Evolutionary conservation across 1,140 invertebrate species (phyloP), one percentile per base, ranked within the genome.

Genomic region (Ceratina japonica): DNA sequence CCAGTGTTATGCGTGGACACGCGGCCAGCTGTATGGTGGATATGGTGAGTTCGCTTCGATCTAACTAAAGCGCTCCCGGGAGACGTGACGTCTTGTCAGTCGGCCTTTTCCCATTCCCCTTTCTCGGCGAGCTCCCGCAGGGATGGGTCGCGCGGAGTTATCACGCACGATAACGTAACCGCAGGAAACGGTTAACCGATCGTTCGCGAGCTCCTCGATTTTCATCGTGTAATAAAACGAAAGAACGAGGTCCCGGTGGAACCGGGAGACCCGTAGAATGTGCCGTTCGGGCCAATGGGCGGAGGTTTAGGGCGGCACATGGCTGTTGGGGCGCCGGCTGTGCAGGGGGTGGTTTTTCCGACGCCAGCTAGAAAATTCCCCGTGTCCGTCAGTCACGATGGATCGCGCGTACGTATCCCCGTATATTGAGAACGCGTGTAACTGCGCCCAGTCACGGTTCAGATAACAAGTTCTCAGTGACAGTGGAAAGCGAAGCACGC

Each of bases 301-400:
- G 81, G 83, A 82, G 83, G 81, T 84, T 84, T 83, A 79, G 83
- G 81, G 77, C 81, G 81, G 77, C 83, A 84, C 83, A 84, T 84
- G 83, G 82, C 81, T 70, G 81, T 84, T 74, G 66, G 82, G 77
- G 77, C 82, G 83, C 81, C 83, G 82, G 83, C 82, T 71, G 62
- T 84, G 77, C 83, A 84, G 77, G 78, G 83, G 83, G 83, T 84
- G 82, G 82, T 79, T 71, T 79, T 83, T 73, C 72, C 54, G 52
- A 79, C 62, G 77, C 70, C 65, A 79, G 61, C 62, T 79, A 44
- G 52, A n/a, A 63, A 65, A 77, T 51, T 61, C 69, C 15, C 51
- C 62, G 37, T 75, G 37, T 77, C 61, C 15, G 22, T 72, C n/a
- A 56, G 58, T 71, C 51, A 18, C 52, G 16, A 13, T 64, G 22